phyloP scores from a whole-genome alignment of 2,113 vertebrate genomes.

The Dromiciops gliroides region DNA sequence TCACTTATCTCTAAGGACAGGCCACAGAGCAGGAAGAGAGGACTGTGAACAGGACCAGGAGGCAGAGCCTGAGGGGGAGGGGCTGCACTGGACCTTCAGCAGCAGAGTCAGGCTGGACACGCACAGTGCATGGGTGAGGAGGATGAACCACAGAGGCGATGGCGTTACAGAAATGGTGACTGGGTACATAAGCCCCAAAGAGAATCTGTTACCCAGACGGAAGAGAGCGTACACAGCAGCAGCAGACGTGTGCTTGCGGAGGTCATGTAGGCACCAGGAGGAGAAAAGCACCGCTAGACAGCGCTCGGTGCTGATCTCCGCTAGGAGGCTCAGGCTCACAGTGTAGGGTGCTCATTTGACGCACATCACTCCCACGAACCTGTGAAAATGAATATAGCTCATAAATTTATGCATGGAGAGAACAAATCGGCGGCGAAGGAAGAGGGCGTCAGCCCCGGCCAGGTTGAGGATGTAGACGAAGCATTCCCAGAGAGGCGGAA shows the following conservation, averaged over 20 bases:
- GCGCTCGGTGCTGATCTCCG: background rate
- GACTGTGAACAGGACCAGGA: slow-evolving; percentile 68
- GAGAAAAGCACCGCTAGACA: background rate
- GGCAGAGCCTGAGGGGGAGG: no score
- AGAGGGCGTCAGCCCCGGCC: background rate
- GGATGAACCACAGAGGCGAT: background rate
- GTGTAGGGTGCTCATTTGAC: background rate
- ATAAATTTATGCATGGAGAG: no score
- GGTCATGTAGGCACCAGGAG: fast-evolving
- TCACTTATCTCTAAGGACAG: fast-evolving
- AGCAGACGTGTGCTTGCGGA: background rate
- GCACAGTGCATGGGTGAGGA: background rate
- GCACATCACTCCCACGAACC: fast-evolving
- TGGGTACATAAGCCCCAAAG: background rate
- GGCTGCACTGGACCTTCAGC: no score
- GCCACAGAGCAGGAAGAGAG: slow-evolving; percentile 53
- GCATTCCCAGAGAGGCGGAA: no score
- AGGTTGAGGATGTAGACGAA: background rate
- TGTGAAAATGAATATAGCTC: fast-evolving
- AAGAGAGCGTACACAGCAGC: background rate
- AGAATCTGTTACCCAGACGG: background rate
- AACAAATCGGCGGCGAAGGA: background rate
- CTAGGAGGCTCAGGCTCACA: background rate
- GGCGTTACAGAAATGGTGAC: background rate
- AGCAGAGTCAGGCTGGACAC: background rate